Evolutionary conservation across 2,113 vertebrate species (phyloP).

Genomic region (Chamaea fasciata): DNA sequence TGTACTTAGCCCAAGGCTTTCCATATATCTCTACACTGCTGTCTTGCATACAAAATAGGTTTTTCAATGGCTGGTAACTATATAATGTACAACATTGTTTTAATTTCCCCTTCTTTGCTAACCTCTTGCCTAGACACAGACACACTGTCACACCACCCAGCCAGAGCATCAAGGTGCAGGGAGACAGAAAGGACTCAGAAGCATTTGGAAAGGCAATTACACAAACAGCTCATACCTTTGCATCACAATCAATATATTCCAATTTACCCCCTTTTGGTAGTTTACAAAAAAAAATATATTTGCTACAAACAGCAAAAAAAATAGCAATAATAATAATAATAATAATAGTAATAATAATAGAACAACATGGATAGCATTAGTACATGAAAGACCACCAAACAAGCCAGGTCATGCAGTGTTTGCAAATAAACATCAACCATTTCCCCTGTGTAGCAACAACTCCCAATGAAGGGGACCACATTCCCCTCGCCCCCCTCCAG

Average conservation of each 20-base stretch:
- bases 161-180: slow-evolving; percentile 45
- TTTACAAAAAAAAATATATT: slow-evolving; percentile 25
- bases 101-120: slow-evolving; percentile 76
- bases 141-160: slow-evolving; percentile 40
- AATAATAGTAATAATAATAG: not conserved
- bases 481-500: not conserved
- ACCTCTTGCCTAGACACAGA: slow-evolving; percentile 69
- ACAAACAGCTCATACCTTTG: slow-evolving; percentile 59
- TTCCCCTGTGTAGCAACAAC: not conserved
- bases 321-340: not conserved
- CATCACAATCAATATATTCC: slow-evolving; percentile 48
- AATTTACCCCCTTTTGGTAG: slow-evolving; percentile 47
- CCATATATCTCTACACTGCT: slow-evolving; percentile 91
- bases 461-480: not conserved
- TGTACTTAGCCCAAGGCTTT: slow-evolving; percentile 92
- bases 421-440: slow-evolving; percentile 24
- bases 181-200: slow-evolving; percentile 60
- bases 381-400: slow-evolving; percentile 34
- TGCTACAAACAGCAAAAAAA: slow-evolving; percentile 44
- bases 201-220: slow-evolving; percentile 58
- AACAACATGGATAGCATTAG: slow-evolving; percentile 32
- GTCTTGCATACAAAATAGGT: slow-evolving; percentile 96
- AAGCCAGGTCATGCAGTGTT: slow-evolving; percentile 41
- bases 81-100: slow-evolving; percentile 92
- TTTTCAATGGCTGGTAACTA: slow-evolving; percentile 90